Evolutionary conservation across 2,888 invertebrate species (phyloP), one percentile per base, ranked within the genome.

Genomic region (Drosophila glabriapex): DNA sequence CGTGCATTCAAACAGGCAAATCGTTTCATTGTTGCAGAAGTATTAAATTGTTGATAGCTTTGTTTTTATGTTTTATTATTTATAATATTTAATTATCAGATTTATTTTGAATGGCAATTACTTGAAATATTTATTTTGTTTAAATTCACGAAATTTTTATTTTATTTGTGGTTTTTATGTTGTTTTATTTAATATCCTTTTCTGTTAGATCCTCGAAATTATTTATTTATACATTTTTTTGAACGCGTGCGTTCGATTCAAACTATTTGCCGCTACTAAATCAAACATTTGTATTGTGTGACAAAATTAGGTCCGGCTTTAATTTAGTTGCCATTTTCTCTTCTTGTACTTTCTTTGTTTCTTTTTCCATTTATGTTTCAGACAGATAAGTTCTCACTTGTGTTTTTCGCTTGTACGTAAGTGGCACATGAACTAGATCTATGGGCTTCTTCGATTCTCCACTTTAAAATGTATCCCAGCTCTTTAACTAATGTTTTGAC

Each of bases 1-100:
- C 91, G 86, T 16, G 92, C 72, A 80, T 82, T 92, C 10, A 92
- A 82, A 46, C 92, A 92, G 64, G 82, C 80, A 62, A 92, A 91
- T 37, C 90, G 87, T 83, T 92, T 92, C 92, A 92, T 92, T 61
- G 53, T 74, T 9, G 25, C 16, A 43, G 16, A 28, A 53, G n/a
- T 50, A 25, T 16, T 25, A 46, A 16, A 16, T 46, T 46, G n/a
- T 29, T 1, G 19, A 29, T 46, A n/a, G 19, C 7, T 37, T 4
- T 54, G 4, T 16, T 16, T 46, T 7, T 16, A 4, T 46, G 9
- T 25, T 22, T 16, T 22, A 25, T n/a, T 33, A 12, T 33, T 12
- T 12, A 46, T 46, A 46, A 10, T 25, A 16, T 9, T 25, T 25
- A 46, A 25, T 46, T 46, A 25, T 25, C 46, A 25, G 46, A 25